Conservation (phyloP, 2,888 invertebrate genomes). For the Serripes groenlandicus region DNA sequence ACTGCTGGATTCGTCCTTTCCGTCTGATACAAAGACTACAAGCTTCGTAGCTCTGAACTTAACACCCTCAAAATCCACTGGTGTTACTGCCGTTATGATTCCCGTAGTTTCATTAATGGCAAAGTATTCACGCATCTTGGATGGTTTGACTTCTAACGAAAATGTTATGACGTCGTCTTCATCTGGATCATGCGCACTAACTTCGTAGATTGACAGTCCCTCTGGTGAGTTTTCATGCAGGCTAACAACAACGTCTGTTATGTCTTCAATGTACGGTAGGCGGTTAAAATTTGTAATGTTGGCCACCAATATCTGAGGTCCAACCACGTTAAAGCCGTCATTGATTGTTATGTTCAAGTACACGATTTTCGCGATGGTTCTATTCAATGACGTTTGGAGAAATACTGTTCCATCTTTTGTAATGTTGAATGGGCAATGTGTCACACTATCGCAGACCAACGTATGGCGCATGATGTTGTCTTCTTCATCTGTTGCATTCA, state of each 20-base stretch:
- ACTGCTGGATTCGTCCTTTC: conserved; percentile 14
- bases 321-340: conserved; percentile 44
- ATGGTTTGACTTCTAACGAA: conserved; percentile 33
- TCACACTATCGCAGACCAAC: conserved; percentile 34
- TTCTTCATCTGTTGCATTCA: conserved; percentile 36
- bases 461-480: conserved; percentile 26
- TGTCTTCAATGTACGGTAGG: conserved; percentile 41
- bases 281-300: conserved; percentile 49
- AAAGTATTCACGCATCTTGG: conserved; percentile 38
- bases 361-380: conserved; percentile 25
- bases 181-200: conserved; percentile 41
- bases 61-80: conserved; percentile 42
- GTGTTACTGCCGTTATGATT: conserved; percentile 24
- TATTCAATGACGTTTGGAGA: conserved; percentile 22
- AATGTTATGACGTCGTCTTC: conserved; percentile 36
- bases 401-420: conserved; percentile 41
- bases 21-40: conserved; percentile 43
- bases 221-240: conserved; percentile 44
- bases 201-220: conserved; percentile 39
- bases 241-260: conserved; percentile 18
- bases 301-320: conserved; percentile 36
- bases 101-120: conserved; percentile 51
- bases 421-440: conserved; percentile 48
- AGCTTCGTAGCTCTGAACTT: conserved; percentile 40
- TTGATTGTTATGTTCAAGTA: conserved; percentile 35